These are phyloP conservation scores for Lepidotrigona ventralis DNA, from an alignment of 1,140 invertebrate species.

Conservation along the genomic window DNA sequence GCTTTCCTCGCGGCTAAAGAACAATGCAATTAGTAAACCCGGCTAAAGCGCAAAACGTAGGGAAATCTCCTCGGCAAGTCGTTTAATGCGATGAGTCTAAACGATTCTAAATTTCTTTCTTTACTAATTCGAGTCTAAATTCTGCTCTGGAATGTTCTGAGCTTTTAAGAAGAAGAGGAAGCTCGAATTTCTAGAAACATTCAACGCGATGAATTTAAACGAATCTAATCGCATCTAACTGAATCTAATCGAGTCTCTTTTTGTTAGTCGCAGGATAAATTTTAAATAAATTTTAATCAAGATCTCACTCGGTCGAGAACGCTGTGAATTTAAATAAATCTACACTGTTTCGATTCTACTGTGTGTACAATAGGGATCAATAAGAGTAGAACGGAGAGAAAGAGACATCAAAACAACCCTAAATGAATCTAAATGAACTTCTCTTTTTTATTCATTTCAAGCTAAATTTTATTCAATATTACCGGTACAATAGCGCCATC, in stretches of 20 bases:
- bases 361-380: too few relatives aligned
- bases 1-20: conserved; percentile 8
- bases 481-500: too few relatives aligned
- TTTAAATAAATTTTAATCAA: background rate
- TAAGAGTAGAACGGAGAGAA: too few relatives aligned
- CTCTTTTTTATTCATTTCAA: too few relatives aligned
- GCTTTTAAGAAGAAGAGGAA: too few relatives aligned
- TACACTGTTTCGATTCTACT: too few relatives aligned
- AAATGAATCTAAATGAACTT: too few relatives aligned
- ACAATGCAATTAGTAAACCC: conserved; percentile 32
- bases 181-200: background rate
- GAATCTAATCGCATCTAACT: background rate
- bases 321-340: too few relatives aligned
- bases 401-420: too few relatives aligned
- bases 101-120: background rate
- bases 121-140: conserved; percentile 26
- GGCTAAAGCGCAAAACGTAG: background rate
- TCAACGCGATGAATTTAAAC: background rate
- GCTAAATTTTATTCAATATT: too few relatives aligned
- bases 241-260: background rate
- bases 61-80: background rate
- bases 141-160: background rate
- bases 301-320: too few relatives aligned
- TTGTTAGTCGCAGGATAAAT: conserved; percentile 30
- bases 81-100: background rate